phyloP scores from a whole-genome alignment of 2,888 invertebrate species.

The Choristoneura rosaceana region DNA sequence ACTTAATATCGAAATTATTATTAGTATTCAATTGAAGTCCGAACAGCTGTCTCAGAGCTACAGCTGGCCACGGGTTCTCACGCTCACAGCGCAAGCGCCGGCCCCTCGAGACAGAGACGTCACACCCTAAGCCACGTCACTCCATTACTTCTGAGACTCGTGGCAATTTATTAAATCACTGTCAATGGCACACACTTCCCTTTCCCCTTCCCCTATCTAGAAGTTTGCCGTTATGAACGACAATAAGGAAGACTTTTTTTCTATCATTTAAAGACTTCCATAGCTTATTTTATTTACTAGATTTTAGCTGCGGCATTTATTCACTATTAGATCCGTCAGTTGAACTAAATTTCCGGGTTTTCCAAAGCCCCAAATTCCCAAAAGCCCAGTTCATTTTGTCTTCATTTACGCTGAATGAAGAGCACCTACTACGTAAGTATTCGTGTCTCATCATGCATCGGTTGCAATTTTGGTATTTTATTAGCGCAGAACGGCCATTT shows the following conservation, averaged over 20 bases:
- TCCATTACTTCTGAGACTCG: constrained; percentile 55
- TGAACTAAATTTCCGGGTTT: too few relatives aligned
- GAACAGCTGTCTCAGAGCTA: constrained; percentile 64
- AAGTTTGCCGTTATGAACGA: constrained; percentile 13
- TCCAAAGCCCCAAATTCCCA: too few relatives aligned
- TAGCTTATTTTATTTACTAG: too few relatives aligned
- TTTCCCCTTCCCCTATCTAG: constrained; percentile 21
- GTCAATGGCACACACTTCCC: constrained; percentile 39
- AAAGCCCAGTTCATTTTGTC: too few relatives aligned
- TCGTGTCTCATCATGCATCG: too few relatives aligned
- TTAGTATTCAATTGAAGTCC: constrained; percentile 41
- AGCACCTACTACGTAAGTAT: too few relatives aligned
- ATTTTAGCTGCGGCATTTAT: too few relatives aligned
- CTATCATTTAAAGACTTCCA: constrained; percentile 11
- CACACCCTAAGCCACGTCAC: constrained; percentile 46
- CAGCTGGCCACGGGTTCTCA: constrained; percentile 82
- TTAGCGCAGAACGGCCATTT: too few relatives aligned
- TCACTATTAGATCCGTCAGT: too few relatives aligned
- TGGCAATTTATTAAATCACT: constrained; percentile 62
- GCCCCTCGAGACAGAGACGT: constrained; percentile 61
- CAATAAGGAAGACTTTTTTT: not conserved
- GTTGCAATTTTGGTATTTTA: too few relatives aligned
- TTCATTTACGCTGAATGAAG: too few relatives aligned
- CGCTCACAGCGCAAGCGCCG: constrained; percentile 64
- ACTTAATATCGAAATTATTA: constrained; percentile 10